Evolutionary conservation across 2,113 vertebrate genomes (phyloP), one percentile per base, ranked within the genome.

Genomic region (Nothocercus nigrocapillus): DNA sequence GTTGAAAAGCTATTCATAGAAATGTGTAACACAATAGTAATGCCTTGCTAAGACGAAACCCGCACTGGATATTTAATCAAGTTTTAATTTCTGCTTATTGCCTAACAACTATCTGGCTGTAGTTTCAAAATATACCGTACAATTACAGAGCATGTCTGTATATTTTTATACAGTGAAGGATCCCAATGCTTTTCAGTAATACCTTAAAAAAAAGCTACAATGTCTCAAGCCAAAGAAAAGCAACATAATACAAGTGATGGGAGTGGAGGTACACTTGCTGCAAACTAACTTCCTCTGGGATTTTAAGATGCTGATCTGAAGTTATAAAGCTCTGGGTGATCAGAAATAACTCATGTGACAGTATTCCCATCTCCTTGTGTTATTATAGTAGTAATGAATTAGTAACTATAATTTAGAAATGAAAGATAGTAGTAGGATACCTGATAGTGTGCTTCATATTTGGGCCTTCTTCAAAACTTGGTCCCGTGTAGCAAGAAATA

Each of bases 91-190:
- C 25, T 74, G 30, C 28, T 44, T 84, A 9, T 49, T 80, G 17
- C 78, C 22, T 34, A 58, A 20, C 34, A 85, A 0, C 76, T 82
- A 30, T 12, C 51, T 73, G 24, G 28, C 82, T 4, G 3, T 64
- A 15, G 38, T 69, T 63, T 58, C n/a, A 36, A 67, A 0, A 12
- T 76, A 8, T 49, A 34, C n/a, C 0, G 0, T 88, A 21, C 25
- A 82, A 6, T 8, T 83, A 25, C 54, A 56, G 38, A 53, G 28
- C 6, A 11, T 24, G 9, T 53, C 19, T 44, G 10, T 45, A 27
- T 72, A 44, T 27, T 59, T 62, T 38, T 45, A 47, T n/a, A 36
- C 16, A 53, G 45, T 45, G 54, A 62, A 68, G 11, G 4, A 27
- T 76, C 51, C 20, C 32, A 19, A 2, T 75, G 38, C 70, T 49